phyloP scores from a whole-genome alignment of 2,797 vertebrate genomes.

The Coendou prehensilis region DNA sequence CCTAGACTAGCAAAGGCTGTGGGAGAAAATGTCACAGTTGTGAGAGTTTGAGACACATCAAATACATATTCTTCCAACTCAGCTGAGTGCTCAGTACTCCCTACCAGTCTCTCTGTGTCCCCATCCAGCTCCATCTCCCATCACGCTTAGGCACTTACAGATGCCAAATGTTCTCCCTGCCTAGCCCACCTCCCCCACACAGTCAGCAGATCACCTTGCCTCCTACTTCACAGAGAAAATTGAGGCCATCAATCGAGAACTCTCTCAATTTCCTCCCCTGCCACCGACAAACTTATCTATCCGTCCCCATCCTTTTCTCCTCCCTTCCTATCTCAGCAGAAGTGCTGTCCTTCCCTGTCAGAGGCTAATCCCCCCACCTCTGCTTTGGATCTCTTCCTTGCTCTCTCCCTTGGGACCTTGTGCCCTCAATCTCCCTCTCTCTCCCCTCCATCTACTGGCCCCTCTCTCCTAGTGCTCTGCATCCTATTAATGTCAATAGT shows the following conservation, averaged over 20 bases:
- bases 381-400: neutral
- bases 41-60: neutral
- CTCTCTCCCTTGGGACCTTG: neutral
- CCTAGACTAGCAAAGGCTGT: slow-evolving; percentile 7
- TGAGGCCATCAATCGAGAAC: slow-evolving; percentile 80
- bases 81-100: neutral
- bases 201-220: slow-evolving; percentile 73
- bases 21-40: slow-evolving; percentile 22
- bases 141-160: neutral
- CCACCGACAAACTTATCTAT: slow-evolving; percentile 70
- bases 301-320: slow-evolving; percentile 37
- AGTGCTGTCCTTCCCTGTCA: neutral
- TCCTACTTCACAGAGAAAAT: slow-evolving; percentile 76
- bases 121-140: neutral
- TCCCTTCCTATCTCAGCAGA: slow-evolving; percentile 44
- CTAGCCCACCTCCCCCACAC: neutral
- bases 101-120: neutral
- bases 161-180: neutral
- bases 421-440: slow-evolving; percentile 51
- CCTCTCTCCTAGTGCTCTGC: neutral
- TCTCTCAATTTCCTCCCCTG: slow-evolving; percentile 78
- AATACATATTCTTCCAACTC: neutral
- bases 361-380: neutral
- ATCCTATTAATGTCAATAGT: neutral
- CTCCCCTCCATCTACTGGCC: neutral